A percentile compares a stretch with the other conserved stretches of the same genome.
phyloP scores from a whole-genome alignment of 2,888 invertebrate genomes.

The Ophion slaviceki region DNA sequence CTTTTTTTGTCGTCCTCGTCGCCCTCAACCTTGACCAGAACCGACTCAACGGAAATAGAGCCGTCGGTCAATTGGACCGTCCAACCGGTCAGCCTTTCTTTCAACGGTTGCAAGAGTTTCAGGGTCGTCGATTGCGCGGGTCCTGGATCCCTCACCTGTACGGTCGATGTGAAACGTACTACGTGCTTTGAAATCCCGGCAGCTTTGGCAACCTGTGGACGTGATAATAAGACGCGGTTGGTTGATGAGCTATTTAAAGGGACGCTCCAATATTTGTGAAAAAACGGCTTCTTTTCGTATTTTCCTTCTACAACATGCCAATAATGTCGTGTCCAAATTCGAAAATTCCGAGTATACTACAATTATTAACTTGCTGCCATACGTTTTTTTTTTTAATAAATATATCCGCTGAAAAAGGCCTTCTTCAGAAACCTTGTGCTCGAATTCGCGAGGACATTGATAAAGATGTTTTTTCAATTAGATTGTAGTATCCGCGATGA shows the following conservation, averaged over 20 bases:
- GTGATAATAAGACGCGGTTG: background rate
- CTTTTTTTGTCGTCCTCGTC: conserved; percentile 93
- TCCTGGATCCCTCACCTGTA: conserved; percentile 92
- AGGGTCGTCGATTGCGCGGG: conserved; percentile 91
- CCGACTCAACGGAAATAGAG: conserved; percentile 94
- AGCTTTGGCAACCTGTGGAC: conserved; percentile 87
- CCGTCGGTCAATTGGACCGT: conserved; percentile 92
- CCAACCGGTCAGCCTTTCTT: conserved; percentile 92
- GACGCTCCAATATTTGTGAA: no score
- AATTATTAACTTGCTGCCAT: no score
- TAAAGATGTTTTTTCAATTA: no score
- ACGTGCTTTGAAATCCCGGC: conserved; percentile 86
- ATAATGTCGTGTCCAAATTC: no score
- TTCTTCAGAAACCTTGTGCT: no score
- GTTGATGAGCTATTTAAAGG: background rate
- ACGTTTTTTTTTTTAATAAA: no score
- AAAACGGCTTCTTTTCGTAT: no score
- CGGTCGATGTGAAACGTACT: conserved; percentile 92
- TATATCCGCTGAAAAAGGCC: no score
- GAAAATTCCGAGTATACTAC: no score
- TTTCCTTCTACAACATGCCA: no score
- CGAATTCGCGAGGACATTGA: no score
- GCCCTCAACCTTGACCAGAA: conserved; percentile 95
- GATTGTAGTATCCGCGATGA: no score
- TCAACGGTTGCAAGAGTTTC: conserved; percentile 90